These are phyloP conservation scores for Ametastegia equiseti DNA, from an alignment of 2,888 invertebrate species.

Conservation along the genomic window DNA sequence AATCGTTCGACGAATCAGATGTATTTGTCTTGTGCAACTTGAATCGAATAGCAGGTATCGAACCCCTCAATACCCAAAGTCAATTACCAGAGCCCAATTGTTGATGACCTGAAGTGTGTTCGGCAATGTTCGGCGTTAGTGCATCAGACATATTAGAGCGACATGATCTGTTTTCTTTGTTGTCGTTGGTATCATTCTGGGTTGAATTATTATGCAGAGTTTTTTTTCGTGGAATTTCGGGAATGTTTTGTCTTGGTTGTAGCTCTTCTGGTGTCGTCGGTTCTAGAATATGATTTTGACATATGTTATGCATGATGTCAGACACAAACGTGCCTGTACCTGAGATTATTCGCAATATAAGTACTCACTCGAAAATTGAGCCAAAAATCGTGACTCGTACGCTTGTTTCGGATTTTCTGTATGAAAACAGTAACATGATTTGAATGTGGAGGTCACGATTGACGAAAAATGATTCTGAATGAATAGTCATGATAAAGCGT, in stretches of 20 bases:
- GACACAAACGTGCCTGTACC: neutral
- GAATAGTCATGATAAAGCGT: too few relatives aligned
- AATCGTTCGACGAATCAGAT: too few relatives aligned
- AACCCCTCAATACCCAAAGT: neutral
- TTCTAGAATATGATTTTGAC: neutral
- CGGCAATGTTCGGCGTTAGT: neutral
- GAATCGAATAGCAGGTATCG: neutral
- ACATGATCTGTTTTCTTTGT: neutral
- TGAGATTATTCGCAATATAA: too few relatives aligned
- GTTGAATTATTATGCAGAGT: neutral
- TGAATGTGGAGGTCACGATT: too few relatives aligned
- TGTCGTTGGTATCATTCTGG: neutral
- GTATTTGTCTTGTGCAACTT: neutral
- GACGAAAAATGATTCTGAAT: too few relatives aligned
- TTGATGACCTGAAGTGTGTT: neutral
- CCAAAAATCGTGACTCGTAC: neutral
- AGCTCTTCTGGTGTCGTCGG: neutral
- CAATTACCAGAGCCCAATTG: neutral
- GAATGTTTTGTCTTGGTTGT: neutral
- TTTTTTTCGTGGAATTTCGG: neutral
- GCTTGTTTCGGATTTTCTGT: neutral
- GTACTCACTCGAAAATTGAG: neutral
- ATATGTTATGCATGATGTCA: neutral
- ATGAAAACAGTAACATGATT: too few relatives aligned
- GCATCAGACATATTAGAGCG: neutral